Percentiles rank a stretch among this genome's conserved stretches.
Conservation (phyloP, 2,888 invertebrate genomes). For the Tenthredo amoena region DNA sequence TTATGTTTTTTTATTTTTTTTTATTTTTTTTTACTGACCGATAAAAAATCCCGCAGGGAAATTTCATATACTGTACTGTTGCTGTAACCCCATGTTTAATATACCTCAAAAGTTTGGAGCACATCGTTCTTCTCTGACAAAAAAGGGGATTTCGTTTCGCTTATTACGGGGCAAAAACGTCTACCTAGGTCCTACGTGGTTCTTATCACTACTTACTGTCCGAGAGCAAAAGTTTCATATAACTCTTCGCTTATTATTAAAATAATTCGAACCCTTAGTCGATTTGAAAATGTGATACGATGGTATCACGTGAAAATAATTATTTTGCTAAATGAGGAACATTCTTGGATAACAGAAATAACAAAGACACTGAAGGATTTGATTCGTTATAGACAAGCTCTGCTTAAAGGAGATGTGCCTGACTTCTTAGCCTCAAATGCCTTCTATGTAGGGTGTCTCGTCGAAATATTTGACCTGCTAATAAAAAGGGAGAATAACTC, state of each 20-base stretch:
- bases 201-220: neutral
- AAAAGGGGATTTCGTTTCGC: neutral
- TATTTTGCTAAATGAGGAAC: neutral
- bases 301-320: neutral
- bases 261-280: neutral
- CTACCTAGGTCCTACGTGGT: neutral
- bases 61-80: neutral
- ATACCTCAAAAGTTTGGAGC: neutral
- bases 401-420: conserved; percentile 21
- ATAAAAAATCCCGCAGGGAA: neutral
- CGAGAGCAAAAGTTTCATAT: neutral
- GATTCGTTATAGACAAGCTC: conserved; percentile 13
- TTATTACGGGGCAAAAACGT: neutral
- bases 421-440: neutral
- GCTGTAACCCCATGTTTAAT: neutral
- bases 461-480: neutral
- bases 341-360: conserved; percentile 2
- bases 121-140: neutral
- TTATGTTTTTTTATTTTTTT: neutral
- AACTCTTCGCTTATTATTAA: neutral
- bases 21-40: neutral
- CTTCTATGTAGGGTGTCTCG: neutral
- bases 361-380: conserved; percentile 22
- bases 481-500: neutral
- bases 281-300: neutral